A percentile compares a stretch with the other conserved stretches of the same genome.
Conservation (phyloP, 1,140 invertebrate species). For the Drosophila sulfurigaster region DNA sequence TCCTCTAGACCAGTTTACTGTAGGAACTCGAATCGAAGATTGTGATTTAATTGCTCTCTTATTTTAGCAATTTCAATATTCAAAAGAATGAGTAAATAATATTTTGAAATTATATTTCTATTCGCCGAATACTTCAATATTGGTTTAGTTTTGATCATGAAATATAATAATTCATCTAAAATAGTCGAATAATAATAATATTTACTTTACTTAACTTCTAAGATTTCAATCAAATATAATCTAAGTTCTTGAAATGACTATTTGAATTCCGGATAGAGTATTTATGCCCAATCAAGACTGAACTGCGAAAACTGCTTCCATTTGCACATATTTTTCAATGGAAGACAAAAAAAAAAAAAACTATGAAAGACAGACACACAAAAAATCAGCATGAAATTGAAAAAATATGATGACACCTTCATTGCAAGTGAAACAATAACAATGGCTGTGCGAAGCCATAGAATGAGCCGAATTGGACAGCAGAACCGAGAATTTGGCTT, state of each 20-base stretch:
- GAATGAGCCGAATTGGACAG: conserved; percentile 29
- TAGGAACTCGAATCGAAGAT: not conserved
- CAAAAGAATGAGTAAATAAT: too few relatives aligned
- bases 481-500: conserved; percentile 10
- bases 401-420: conserved; percentile 82
- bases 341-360: conserved; percentile 5
- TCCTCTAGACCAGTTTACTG: conserved; percentile 20
- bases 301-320: conserved; percentile 24
- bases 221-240: too few relatives aligned
- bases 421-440: conserved; percentile 70
- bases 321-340: conserved; percentile 52
- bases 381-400: conserved; percentile 72
- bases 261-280: too few relatives aligned
- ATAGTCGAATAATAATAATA: too few relatives aligned
- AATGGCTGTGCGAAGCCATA: conserved; percentile 25
- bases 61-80: not conserved
- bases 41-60: not conserved
- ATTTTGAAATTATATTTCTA: too few relatives aligned
- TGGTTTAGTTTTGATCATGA: too few relatives aligned
- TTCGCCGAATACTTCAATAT: too few relatives aligned
- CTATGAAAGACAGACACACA: not conserved
- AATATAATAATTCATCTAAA: too few relatives aligned
- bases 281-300: too few relatives aligned
- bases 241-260: too few relatives aligned
- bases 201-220: too few relatives aligned